Conservation (phyloP, 2,113 vertebrate genomes). For the Proteles cristata region DNA sequence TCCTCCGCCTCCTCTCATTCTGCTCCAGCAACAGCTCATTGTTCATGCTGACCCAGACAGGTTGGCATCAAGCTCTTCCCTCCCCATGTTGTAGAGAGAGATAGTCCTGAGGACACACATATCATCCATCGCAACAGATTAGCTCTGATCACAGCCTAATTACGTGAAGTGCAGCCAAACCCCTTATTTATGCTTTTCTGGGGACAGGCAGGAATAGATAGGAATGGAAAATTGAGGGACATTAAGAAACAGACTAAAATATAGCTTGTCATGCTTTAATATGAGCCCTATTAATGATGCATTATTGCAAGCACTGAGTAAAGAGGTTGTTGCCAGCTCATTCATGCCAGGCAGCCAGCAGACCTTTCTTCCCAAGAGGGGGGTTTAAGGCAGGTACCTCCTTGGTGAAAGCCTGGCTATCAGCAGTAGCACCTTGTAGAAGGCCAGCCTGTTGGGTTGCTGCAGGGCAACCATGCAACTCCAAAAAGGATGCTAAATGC, state of each 20-base stretch:
- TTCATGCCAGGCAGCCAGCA: background rate
- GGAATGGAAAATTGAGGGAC: constrained; percentile 32
- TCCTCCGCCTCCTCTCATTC: background rate
- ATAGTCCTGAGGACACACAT: background rate
- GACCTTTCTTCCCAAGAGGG: constrained; percentile 12
- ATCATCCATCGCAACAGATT: background rate
- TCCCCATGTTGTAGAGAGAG: fast-evolving
- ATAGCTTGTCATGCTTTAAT: background rate
- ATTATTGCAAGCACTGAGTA: background rate
- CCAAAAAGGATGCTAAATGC: background rate
- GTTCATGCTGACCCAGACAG: background rate
- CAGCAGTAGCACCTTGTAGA: background rate
- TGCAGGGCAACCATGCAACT: background rate
- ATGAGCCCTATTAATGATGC: background rate
- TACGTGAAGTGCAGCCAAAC: background rate
- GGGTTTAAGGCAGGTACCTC: background rate
- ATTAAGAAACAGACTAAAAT: constrained; percentile 36
- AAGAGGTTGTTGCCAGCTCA: background rate
- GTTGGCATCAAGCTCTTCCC: background rate
- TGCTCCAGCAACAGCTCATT: background rate
- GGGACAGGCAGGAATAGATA: background rate
- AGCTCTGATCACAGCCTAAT: constrained; percentile 62
- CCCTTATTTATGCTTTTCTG: constrained; percentile 41
- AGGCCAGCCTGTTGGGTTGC: background rate
- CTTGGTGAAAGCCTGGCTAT: background rate